phyloP scores from a whole-genome alignment of 2,113 vertebrate species.

The Ancistrus triradiatus region DNA sequence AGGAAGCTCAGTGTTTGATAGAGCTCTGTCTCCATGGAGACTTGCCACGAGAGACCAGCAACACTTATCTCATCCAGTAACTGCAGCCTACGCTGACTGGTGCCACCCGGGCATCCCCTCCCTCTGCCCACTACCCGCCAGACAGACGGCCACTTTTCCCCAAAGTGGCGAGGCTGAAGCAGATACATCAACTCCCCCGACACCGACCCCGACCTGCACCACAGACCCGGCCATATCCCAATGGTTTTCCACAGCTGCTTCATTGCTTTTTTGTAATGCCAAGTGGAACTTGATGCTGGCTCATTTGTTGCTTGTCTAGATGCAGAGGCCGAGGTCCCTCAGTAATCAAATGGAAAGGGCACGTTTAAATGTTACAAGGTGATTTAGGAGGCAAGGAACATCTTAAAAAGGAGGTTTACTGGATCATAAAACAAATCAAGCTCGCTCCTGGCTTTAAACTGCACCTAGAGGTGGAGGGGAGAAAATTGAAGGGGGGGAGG shows the following conservation, averaged over 20 bases:
- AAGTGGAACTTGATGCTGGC: slow-evolving; percentile 26
- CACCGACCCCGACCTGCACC: slow-evolving; percentile 10
- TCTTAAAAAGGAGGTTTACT: slow-evolving; percentile 28
- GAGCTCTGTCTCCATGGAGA: slow-evolving; percentile 22
- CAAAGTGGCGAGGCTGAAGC: not conserved
- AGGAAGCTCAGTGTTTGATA: slow-evolving; percentile 26
- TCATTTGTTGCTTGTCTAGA: slow-evolving; percentile 31
- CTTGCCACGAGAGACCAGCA: slow-evolving; percentile 17
- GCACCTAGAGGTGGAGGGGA: no score
- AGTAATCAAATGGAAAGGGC: slow-evolving; percentile 35
- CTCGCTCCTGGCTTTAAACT: slow-evolving; percentile 21
- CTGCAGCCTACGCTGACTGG: slow-evolving; percentile 1
- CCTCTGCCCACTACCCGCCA: not conserved
- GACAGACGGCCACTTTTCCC: slow-evolving; percentile 6
- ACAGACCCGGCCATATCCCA: slow-evolving; percentile 20
- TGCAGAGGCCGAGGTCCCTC: not conserved
- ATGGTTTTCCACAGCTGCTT: slow-evolving; percentile 12
- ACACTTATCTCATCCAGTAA: slow-evolving; percentile 45
- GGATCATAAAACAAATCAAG: slow-evolving; percentile 26
- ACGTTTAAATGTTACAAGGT: slow-evolving; percentile 39
- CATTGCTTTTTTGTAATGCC: slow-evolving; percentile 33
- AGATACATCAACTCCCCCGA: slow-evolving; percentile 15
- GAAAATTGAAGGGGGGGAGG: no score
- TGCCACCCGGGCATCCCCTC: slow-evolving; percentile 18
- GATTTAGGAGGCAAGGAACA: slow-evolving; percentile 27